phyloP scores from a whole-genome alignment of 2,113 vertebrate genomes.

The Ranitomeya imitator region DNA sequence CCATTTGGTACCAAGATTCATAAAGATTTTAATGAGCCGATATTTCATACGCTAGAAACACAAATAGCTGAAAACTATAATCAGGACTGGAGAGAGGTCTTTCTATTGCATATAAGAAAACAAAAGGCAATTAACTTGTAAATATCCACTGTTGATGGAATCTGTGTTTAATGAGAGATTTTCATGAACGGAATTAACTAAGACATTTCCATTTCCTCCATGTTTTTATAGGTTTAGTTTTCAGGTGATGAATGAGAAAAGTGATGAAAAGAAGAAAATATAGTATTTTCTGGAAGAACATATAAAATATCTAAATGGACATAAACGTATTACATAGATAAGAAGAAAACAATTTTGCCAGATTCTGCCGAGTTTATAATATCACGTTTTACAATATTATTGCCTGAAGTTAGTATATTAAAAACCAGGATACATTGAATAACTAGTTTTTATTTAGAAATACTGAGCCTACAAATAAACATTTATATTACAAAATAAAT shows the following conservation, averaged over 20 bases:
- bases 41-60: neutral
- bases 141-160: conserved; percentile 27
- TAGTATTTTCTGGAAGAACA: neutral
- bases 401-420: neutral
- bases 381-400: neutral
- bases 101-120: conserved; percentile 9
- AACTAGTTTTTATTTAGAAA: neutral
- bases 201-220: neutral
- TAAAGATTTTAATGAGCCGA: conserved; percentile 36
- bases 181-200: neutral
- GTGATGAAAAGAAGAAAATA: neutral
- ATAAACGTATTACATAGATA: neutral
- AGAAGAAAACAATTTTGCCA: neutral
- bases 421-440: neutral
- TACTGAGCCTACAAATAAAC: too few species aligned
- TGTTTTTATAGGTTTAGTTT: neutral
- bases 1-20: conserved; percentile 5
- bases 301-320: neutral
- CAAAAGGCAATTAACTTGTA: conserved; percentile 39
- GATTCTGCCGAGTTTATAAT: neutral
- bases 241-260: neutral
- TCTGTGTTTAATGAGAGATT: conserved; percentile 35
- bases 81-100: neutral
- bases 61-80: neutral
- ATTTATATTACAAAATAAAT: too few species aligned